Base-by-base conservation (phyloP, 1,140 invertebrate species). In the Brachionus sp. region DNA sequence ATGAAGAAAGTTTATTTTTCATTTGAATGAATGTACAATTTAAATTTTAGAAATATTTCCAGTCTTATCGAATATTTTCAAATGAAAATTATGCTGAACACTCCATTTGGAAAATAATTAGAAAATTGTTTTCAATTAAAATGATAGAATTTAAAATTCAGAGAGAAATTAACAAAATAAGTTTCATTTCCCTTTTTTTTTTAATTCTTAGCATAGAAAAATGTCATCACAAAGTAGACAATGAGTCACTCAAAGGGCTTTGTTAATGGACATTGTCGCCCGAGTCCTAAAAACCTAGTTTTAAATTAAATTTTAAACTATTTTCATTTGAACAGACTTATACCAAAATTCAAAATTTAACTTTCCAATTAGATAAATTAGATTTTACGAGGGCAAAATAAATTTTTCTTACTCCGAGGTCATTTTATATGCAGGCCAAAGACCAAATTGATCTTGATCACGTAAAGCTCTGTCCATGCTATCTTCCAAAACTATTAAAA, bases 371-470 rank as follows among this genome's bases (percentile, higher is more conserved):
- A 57, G 50, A 19, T 19, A 23, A 57, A 57, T 57, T 57, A 57
- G 50, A 57, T 57, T 57, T 57, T 57, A 25, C 19, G 50, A 57
- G 50, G 50, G 50, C 50, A 57, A 57, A 23, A 19, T 57, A 7
- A 57, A 57, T 57, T 25, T 25, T 10, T 57, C 7, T 7, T 19
- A 16, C 19, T 29, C 29, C 50, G 50, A 57, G 50, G 50, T 57
- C 50, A 57, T 23, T 57, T 19, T 57, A 57, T 2, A 29, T 57
- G n/a, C 50, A 57, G 50, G 50, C 50, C 50, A 57, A 39, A 70
- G 66, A 16, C 37, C 37, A 70, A 70, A 70, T 70, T 70, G 66
- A 37, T 70, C 66, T 44, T n/a, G 35, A 39, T 37, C 66, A 70
- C 35, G 66, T n/a, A 70, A 66, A 57, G 16, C 50, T 57, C 50